Conservation (phyloP, 2,888 invertebrate genomes). For the Volucella inflata region DNA sequence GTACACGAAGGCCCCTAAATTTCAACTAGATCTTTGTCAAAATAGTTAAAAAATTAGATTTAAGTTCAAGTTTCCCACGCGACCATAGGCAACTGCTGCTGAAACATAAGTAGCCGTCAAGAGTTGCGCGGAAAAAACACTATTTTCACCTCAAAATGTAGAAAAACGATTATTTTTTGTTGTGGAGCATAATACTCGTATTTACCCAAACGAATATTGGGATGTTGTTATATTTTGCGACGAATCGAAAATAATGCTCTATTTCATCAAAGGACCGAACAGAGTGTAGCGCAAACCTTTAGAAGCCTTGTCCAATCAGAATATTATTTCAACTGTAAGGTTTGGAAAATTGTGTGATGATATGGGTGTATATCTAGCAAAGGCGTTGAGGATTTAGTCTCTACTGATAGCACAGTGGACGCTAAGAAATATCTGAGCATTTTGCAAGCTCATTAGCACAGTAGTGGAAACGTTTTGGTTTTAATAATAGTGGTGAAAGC, state of each 20-base stretch:
- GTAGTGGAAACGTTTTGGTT: constrained; percentile 48
- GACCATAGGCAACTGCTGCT: background rate
- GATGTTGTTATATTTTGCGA: constrained; percentile 62
- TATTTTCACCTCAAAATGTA: background rate
- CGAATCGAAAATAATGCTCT: constrained; percentile 65
- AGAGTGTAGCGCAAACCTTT: constrained; percentile 56
- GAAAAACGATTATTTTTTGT: background rate
- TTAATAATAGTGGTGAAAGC: constrained; percentile 31
- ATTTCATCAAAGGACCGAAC: constrained; percentile 62
- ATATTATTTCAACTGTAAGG: constrained; percentile 62
- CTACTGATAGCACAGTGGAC: constrained; percentile 55
- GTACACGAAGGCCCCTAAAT: background rate
- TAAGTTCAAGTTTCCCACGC: background rate
- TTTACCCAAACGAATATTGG: background rate
- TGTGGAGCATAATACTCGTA: constrained; percentile 28
- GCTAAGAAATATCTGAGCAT: constrained; percentile 44
- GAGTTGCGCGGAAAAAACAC: background rate
- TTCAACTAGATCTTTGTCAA: background rate
- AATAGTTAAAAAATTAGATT: background rate
- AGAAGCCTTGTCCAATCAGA: constrained; percentile 51
- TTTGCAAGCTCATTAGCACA: constrained; percentile 34
- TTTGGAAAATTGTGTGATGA: constrained; percentile 57
- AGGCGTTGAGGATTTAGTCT: constrained; percentile 64
- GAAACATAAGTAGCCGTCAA: background rate
- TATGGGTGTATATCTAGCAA: constrained; percentile 27